A percentile compares a stretch with the other conserved stretches of the same genome.
phyloP scores from a whole-genome alignment of 1,140 invertebrate species.

The Drosophila mayri region DNA sequence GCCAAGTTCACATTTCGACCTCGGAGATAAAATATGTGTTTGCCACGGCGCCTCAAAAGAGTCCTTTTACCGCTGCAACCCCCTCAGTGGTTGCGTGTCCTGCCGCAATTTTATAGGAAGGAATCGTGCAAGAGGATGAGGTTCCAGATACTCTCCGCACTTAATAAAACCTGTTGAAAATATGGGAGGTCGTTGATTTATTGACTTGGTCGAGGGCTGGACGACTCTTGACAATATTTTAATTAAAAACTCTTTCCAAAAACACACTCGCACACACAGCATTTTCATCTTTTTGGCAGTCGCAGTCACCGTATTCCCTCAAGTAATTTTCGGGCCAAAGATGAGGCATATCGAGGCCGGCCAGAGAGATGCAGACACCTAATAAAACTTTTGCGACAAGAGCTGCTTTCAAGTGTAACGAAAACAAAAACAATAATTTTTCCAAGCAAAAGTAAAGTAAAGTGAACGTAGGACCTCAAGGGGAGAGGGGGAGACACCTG shows the following conservation, averaged over 20 bases:
- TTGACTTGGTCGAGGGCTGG: conserved; percentile 42
- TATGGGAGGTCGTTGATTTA: conserved; percentile 65
- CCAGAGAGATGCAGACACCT: conserved; percentile 75
- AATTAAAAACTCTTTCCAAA: conserved; percentile 70
- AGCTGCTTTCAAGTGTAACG: conserved; percentile 72
- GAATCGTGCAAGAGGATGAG: background rate
- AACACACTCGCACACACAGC: background rate
- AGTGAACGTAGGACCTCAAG: background rate
- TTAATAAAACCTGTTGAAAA: conserved; percentile 79
- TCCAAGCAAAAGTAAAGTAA: conserved; percentile 42
- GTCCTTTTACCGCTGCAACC: conserved; percentile 19
- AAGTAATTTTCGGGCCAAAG: conserved; percentile 72
- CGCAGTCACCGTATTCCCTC: conserved; percentile 45
- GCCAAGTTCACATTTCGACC: conserved; percentile 52
- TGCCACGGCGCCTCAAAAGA: conserved; percentile 52
- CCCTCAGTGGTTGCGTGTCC: conserved; percentile 40
- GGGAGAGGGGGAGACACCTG: conserved; percentile 10
- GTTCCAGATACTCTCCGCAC: conserved; percentile 27
- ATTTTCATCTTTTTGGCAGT: conserved; percentile 25
- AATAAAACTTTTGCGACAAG: conserved; percentile 82
- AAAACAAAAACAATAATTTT: conserved; percentile 83
- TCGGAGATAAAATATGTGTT: conserved; percentile 62
- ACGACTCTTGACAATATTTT: conserved; percentile 65
- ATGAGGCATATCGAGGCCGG: conserved; percentile 64
- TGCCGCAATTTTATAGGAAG: conserved; percentile 20